Evolutionary conservation across 2,113 vertebrate species (phyloP).

Genomic region (Himantopus leucocephalus): DNA sequence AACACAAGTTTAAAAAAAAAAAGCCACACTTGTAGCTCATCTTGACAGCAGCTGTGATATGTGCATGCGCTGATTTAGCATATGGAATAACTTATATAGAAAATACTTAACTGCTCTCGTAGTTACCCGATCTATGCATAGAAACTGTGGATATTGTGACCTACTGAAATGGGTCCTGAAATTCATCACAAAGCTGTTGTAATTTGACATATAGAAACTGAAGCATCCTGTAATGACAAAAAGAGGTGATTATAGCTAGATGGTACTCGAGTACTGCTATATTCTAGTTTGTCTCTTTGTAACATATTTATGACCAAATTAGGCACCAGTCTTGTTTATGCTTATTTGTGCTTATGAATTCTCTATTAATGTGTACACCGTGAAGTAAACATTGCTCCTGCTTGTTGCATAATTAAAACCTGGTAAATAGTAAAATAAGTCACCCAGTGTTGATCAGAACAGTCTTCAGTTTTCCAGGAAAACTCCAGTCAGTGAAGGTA

Average conservation of each 20-base stretch:
- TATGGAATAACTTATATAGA: not conserved
- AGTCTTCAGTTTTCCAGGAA: slow-evolving; percentile 2
- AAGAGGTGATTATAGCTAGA: not conserved
- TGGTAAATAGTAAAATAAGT: not conserved
- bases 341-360: not conserved
- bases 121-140: not conserved
- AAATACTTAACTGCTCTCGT: not conserved
- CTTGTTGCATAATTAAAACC: not conserved
- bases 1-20: not conserved
- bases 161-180: not conserved
- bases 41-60: not conserved
- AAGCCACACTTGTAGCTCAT: not conserved
- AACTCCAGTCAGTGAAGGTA: not conserved
- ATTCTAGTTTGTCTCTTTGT: not conserved
- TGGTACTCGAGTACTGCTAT: not conserved
- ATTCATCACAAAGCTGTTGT: not conserved
- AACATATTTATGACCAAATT: not conserved
- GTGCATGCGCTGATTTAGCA: not conserved
- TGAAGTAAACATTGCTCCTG: not conserved
- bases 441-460: not conserved
- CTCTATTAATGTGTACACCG: not conserved
- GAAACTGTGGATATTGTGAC: not conserved
- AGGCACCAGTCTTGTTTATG: not conserved
- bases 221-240: not conserved
- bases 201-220: not conserved